Evolutionary conservation across 2,797 vertebrate species (phyloP), one percentile per base, ranked within the genome.

Genomic region (Sebastes matsubarae): DNA sequence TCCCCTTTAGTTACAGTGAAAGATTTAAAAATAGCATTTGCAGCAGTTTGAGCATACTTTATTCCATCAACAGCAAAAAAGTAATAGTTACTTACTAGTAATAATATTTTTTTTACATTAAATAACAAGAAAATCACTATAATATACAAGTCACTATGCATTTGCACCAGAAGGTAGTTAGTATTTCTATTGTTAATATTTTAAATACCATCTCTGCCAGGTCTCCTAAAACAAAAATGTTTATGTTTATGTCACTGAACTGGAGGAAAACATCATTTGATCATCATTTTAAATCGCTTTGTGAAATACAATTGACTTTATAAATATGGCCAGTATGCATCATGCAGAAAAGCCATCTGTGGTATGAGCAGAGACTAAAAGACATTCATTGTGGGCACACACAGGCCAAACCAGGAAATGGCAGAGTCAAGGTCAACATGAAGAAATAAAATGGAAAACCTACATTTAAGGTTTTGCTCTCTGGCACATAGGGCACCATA

Each of bases 361-460:
- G 70, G 52, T 32, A 68, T 52, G 22, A 78, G 52, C 6, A 70
- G 25, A 83, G 30, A 58, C 32, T 60, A 74, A 58, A 2, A 71
- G 60, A 42, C 42, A 87, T 78, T 74, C 27, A 87, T 34, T 87
- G 34, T 64, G 22, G 24, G 13, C 3, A 57, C 29, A 70, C 18
- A 32, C 13, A 61, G 57, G n/a, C 54, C 66, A 73, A 77, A 73
- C 42, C 60, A 67, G 70, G 34, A 75, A 82, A 80, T 1, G 3
- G 30, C 55, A 29, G 6, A 66, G 66, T 88, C 73, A 83, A 88
- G 78, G 82, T 84, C 64, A 81, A 59, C 22, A 52, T 13, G 29
- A 70, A 32, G 22, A 73, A 68, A 69, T 20, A 4, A 59, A 79
- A 18, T 66, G 34, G 29, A 38, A 61, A 58, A 65, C 46, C 42